Conservation (phyloP, 2,797 vertebrate species). For the Oreochromis mossambicus region DNA sequence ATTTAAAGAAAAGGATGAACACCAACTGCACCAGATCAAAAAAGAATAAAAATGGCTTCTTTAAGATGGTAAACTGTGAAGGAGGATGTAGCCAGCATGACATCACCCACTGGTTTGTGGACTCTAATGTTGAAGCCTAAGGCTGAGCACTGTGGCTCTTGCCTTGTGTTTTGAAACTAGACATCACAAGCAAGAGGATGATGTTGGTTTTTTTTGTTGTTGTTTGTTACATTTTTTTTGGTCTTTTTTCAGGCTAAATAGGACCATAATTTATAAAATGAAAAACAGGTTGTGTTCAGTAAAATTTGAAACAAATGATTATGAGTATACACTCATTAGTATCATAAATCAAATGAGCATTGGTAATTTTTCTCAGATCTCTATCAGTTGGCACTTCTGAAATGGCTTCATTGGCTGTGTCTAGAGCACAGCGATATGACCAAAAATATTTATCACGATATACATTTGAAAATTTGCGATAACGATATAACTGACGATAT, state of each 20-base stretch:
- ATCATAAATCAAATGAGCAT: background rate
- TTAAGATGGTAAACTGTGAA: background rate
- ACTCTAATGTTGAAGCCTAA: background rate
- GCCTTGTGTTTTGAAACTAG: background rate
- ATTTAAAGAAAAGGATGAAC: background rate
- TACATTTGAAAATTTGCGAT: no score
- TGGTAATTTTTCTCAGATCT: background rate
- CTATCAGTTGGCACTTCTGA: background rate
- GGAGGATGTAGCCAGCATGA: background rate
- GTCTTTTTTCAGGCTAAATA: background rate
- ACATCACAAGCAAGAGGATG: background rate
- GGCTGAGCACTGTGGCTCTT: background rate
- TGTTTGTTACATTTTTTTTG: background rate
- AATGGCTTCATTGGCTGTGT: background rate
- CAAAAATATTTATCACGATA: no score
- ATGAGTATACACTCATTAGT: background rate
- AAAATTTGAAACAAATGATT: background rate
- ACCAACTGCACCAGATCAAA: background rate
- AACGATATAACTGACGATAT: no score
- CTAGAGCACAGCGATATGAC: no score
- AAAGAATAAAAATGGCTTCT: background rate
- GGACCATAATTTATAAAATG: background rate
- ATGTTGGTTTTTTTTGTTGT: background rate
- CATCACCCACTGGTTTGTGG: background rate
- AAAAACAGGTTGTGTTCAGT: background rate